A percentile compares a stretch with the other conserved stretches of the same genome.
These are phyloP conservation scores for Catagonus wagneri DNA, from an alignment of 2,113 vertebrate genomes.

Conservation along the genomic window DNA sequence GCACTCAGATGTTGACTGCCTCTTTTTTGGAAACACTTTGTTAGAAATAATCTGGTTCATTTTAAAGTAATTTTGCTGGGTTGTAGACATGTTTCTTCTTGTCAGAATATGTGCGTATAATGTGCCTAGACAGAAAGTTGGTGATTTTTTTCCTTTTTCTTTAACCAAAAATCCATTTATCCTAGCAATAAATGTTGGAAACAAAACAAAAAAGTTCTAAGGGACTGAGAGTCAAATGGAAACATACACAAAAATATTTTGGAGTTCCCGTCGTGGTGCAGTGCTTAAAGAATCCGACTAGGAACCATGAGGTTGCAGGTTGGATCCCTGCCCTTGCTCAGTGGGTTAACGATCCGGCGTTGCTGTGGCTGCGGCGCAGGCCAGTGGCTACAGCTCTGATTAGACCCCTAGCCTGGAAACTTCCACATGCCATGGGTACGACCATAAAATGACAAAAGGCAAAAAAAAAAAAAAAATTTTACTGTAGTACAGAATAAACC, in stretches of 20 bases:
- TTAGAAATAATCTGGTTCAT: background rate
- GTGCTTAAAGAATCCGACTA: too few relatives aligned
- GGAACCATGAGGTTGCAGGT: too few relatives aligned
- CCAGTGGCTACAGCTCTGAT: too few relatives aligned
- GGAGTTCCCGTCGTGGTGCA: too few relatives aligned
- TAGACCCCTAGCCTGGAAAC: too few relatives aligned
- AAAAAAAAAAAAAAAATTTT: background rate
- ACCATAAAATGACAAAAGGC: too few relatives aligned
- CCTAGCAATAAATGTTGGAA: background rate
- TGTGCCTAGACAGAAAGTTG: background rate
- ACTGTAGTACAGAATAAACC: background rate
- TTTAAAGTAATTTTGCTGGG: background rate
- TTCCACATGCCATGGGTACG: too few relatives aligned
- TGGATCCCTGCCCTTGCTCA: too few relatives aligned
- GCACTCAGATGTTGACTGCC: background rate
- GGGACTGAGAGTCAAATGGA: background rate
- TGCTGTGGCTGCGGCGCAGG: too few relatives aligned
- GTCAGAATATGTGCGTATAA: background rate
- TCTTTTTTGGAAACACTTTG: background rate
- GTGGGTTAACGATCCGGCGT: too few relatives aligned
- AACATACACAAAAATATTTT: background rate
- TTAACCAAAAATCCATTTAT: background rate
- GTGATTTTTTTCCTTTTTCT: background rate
- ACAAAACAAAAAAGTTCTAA: background rate
- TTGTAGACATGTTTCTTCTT: background rate